Evolutionary conservation across 1,140 invertebrate species (phyloP).

Genomic region (Trinorchestia longiramus): DNA sequence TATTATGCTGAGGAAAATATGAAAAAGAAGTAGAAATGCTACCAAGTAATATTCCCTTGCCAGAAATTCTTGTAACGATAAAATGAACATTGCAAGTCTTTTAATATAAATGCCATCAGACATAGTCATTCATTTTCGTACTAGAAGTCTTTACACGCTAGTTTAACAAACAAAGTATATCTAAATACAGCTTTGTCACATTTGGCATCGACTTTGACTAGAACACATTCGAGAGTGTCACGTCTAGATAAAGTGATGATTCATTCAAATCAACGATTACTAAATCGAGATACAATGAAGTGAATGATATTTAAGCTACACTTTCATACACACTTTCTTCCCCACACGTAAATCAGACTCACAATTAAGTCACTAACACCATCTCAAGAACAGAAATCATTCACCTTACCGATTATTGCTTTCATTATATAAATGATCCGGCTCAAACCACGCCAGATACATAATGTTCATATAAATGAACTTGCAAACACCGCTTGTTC

Average conservation of each 20-base stretch:
- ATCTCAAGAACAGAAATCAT: neutral
- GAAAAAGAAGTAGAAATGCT: neutral
- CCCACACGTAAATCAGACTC: neutral
- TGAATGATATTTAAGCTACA: neutral
- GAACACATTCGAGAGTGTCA: neutral
- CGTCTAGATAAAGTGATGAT: neutral
- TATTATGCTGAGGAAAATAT: neutral
- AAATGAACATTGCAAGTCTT: neutral
- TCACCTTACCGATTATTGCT: neutral
- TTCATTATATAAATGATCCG: neutral
- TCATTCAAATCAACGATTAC: neutral
- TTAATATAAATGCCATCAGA: slow-evolving; percentile 30
- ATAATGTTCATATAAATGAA: neutral
- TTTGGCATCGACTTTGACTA: slow-evolving; percentile 48
- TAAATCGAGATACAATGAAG: neutral
- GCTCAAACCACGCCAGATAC: neutral
- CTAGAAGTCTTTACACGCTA: slow-evolving; percentile 3
- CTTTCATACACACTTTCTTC: neutral
- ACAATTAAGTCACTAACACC: too few relatives aligned
- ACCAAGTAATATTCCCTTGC: neutral
- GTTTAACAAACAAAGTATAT: neutral
- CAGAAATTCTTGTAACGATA: neutral
- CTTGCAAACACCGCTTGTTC: neutral
- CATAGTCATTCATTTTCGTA: neutral
- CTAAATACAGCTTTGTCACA: neutral